phyloP scores from a whole-genome alignment of 2,113 vertebrate species.

The Pituophis catenifer region DNA sequence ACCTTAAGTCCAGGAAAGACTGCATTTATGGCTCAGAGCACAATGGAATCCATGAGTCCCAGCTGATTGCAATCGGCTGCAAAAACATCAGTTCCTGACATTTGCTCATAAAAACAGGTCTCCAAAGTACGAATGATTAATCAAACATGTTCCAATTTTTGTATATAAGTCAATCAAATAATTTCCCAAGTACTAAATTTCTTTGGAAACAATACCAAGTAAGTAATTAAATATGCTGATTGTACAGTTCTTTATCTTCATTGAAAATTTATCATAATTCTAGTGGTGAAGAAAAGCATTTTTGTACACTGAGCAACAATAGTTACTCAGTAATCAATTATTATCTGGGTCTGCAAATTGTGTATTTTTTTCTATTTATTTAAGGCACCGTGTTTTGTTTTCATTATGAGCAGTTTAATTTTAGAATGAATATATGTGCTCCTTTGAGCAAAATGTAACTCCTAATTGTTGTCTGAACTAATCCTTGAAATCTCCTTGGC shows the following conservation, averaged over 20 bases:
- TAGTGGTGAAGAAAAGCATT: slow-evolving; percentile 41
- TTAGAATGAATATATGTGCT: neutral
- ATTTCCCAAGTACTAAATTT: slow-evolving; percentile 32
- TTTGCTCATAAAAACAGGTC: neutral
- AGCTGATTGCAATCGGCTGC: neutral
- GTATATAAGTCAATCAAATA: slow-evolving; percentile 40
- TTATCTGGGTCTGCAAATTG: neutral
- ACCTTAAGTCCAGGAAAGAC: neutral
- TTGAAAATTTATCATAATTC: slow-evolving; percentile 54
- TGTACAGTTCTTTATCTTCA: slow-evolving; percentile 57
- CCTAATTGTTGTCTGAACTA: neutral
- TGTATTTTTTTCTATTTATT: neutral
- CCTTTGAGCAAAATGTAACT: neutral
- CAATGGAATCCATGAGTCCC: neutral
- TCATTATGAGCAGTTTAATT: neutral
- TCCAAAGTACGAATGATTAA: neutral
- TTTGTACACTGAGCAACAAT: neutral
- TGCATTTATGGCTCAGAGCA: neutral
- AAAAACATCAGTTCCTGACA: neutral
- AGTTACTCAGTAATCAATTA: neutral
- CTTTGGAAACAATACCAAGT: slow-evolving; percentile 33
- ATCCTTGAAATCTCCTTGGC: neutral
- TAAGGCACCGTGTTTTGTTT: neutral
- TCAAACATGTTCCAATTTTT: neutral
- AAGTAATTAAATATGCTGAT: slow-evolving; percentile 58